Evolutionary conservation across 64 coral and sea anemone species (phyloP), one percentile per base, ranked within the genome.

Genomic region (Pocillopora damicornis): DNA sequence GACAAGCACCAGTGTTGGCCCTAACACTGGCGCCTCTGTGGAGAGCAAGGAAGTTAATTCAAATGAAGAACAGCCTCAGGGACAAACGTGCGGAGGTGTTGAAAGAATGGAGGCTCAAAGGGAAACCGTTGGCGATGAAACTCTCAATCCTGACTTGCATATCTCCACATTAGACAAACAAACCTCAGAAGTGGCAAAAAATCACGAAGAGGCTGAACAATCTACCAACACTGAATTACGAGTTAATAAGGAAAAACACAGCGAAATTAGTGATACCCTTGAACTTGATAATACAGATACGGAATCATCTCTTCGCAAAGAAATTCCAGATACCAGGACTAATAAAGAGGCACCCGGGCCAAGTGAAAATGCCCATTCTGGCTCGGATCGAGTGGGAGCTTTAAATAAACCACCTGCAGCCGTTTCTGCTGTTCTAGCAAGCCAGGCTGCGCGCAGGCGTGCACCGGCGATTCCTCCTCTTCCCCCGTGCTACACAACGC

Each of bases 391-490:
- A 68, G 51, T 42, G 15, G 30, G 74, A 15, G n/a, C 62, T 83
- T 34, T 17, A 83, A 85, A 14, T 56, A 65, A 66, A 72, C 11
- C 81, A 30, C 69, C 17, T 15, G 63, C 30, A 66, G 60, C 17
- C 63, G 6, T 4, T 2, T 59, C 59, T 11, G 10, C 74, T 9
- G 15, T 42, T 16, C 4, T 73, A 78, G 20, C 37, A 58, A 63
- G 22, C 51, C 61, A 67, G 61, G 60, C 20, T 26, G 4, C 65
- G 3, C 81, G 35, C 20, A 77, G 35, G 60, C 87, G 77, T 58
- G 86, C 77, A 37, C 90, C 91, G 61, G 35, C 73, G 5, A 96
- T 96, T 72, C 94, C 94, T 22, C 94, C 94, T 13, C 85, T 96
- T 65, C 94, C 94, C 67, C 94, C 94, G 6, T 87, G 81, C 36